These are phyloP conservation scores for Phalloptychus januarius DNA, from an alignment of 2,797 vertebrate genomes.

Conservation along the genomic window DNA sequence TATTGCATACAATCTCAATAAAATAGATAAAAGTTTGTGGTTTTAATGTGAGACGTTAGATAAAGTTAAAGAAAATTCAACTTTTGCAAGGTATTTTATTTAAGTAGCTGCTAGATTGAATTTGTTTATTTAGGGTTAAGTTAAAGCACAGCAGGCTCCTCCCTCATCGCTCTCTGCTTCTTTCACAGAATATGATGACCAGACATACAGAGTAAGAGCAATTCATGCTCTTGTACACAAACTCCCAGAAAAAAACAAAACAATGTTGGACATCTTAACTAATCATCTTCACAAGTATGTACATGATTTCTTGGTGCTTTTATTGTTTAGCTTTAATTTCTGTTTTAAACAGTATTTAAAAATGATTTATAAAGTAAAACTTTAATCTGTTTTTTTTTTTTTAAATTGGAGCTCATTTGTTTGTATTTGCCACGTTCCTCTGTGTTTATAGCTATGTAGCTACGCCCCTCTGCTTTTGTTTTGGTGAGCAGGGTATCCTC, in stretches of 20 bases:
- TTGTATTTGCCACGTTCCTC: background rate
- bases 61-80: background rate
- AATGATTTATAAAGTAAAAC: background rate
- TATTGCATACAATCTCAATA: background rate
- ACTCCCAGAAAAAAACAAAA: conserved; percentile 93
- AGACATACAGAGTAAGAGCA: conserved; percentile 93
- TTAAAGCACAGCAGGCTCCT: background rate
- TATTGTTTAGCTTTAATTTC: background rate
- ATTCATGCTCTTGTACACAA: conserved; percentile 94
- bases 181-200: conserved; percentile 94
- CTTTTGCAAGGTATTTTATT: background rate
- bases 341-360: background rate
- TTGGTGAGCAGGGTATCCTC: conserved; percentile 86
- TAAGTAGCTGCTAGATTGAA: background rate
- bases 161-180: conserved; percentile 19
- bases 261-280: conserved; percentile 95
- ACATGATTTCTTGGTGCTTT: background rate
- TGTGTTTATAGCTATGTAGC: background rate
- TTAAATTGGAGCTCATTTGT: background rate
- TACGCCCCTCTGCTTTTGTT: background rate
- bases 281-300: conserved; percentile 93
- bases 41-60: background rate
- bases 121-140: background rate
- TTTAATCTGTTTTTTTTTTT: background rate
- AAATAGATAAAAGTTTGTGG: background rate